Evolutionary conservation across 1,140 invertebrate species (phyloP).

Genomic region (Drosophila ogumai): DNA sequence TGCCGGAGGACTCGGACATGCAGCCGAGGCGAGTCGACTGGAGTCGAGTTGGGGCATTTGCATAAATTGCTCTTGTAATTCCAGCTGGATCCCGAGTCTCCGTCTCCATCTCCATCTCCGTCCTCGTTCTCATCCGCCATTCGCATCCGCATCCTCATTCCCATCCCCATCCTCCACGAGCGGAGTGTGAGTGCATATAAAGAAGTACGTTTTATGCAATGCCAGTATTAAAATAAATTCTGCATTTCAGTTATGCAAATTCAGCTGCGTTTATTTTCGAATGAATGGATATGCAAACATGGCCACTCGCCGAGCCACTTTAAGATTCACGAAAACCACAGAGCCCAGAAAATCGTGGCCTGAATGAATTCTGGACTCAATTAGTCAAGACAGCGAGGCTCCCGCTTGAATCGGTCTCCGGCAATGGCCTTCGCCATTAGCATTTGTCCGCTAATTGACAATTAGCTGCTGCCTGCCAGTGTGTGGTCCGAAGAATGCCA

Average conservation of each 20-base stretch:
- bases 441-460: slow-evolving; percentile 65
- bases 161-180: neutral
- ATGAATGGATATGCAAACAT: slow-evolving; percentile 22
- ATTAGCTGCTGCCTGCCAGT: slow-evolving; percentile 46
- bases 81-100: slow-evolving; percentile 27
- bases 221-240: slow-evolving; percentile 71
- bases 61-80: slow-evolving; percentile 61
- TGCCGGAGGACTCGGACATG: slow-evolving; percentile 10
- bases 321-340: neutral
- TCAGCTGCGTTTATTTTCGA: slow-evolving; percentile 40
- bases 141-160: slow-evolving; percentile 2
- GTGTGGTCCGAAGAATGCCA: slow-evolving; percentile 19
- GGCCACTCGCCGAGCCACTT: slow-evolving; percentile 17
- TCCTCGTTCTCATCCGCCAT: neutral
- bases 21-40: slow-evolving; percentile 9
- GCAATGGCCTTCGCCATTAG: slow-evolving; percentile 49
- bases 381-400: slow-evolving; percentile 37
- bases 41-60: slow-evolving; percentile 51
- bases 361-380: slow-evolving; percentile 52
- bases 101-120: neutral
- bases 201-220: slow-evolving; percentile 71
- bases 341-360: slow-evolving; percentile 11
- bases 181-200: slow-evolving; percentile 58
- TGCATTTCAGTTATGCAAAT: slow-evolving; percentile 73
- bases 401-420: slow-evolving; percentile 23